A percentile compares a stretch with the other conserved stretches of the same genome.
Conservation (phyloP, 2,797 vertebrate genomes). For the Holocentrus rufus region DNA sequence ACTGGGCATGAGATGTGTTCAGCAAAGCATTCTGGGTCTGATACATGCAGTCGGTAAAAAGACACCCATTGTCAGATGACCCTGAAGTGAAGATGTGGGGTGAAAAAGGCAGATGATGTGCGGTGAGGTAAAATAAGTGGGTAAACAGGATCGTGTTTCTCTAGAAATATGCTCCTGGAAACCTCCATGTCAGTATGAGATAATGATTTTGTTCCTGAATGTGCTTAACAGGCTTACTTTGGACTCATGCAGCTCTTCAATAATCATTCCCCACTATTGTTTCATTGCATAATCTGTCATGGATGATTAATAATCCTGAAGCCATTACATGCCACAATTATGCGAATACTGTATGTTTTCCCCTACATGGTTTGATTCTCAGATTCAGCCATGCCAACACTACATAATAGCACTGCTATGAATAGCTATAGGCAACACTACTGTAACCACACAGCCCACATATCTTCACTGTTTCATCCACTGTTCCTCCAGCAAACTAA, state of each 20-base stretch:
- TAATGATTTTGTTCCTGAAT: background rate
- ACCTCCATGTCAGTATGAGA: background rate
- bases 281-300: background rate
- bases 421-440: background rate
- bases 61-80: conserved; percentile 1
- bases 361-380: background rate
- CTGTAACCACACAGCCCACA: background rate
- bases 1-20: conserved; percentile 12
- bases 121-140: background rate
- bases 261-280: background rate
- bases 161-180: background rate
- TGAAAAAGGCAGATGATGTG: background rate
- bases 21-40: background rate
- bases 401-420: too few species aligned
- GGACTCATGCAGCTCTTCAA: background rate
- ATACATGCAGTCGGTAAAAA: background rate
- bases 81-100: conserved; percentile 8
- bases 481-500: conserved; percentile 8
- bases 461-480: background rate
- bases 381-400: background rate
- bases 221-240: background rate
- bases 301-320: background rate
- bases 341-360: too few species aligned
- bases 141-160: background rate
- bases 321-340: too few species aligned